A percentile compares a stretch with the other conserved stretches of the same genome.
phyloP scores from a whole-genome alignment of 2,797 vertebrate species.

The Spinus pinus region DNA sequence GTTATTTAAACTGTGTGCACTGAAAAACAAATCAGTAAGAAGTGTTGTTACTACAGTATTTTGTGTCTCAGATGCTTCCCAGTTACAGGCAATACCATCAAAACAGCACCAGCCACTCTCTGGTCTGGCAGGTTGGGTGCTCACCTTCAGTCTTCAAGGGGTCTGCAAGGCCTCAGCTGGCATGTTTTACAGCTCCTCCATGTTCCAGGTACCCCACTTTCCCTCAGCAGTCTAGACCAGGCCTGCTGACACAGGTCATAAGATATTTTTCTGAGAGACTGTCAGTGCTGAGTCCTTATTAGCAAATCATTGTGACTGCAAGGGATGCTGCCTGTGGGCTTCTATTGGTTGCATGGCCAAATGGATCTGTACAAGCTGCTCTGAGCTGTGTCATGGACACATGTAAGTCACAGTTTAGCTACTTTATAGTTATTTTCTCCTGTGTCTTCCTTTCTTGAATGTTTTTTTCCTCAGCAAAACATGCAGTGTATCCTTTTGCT shows the following conservation, averaged over 20 bases:
- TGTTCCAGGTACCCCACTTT: not conserved
- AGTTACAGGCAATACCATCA: not conserved
- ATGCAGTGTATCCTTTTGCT: not conserved
- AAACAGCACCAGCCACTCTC: not conserved
- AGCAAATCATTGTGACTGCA: not conserved
- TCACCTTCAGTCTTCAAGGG: not conserved
- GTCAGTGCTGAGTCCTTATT: not conserved
- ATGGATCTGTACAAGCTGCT: not conserved
- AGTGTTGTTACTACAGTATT: not conserved
- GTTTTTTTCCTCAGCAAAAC: not conserved
- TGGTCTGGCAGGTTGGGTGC: not conserved
- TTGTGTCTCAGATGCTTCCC: not conserved
- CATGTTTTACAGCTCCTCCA: not conserved
- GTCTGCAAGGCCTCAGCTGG: not conserved
- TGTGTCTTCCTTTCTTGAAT: not conserved
- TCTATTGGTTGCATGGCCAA: not conserved
- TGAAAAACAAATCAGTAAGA: not conserved
- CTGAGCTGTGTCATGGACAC: not conserved
- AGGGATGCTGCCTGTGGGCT: not conserved
- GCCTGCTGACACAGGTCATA: not conserved
- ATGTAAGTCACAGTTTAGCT: not conserved
- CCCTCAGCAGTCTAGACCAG: not conserved
- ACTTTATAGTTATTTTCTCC: not conserved
- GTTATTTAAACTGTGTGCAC: not conserved
- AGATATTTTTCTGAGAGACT: not conserved